A percentile compares a stretch with the other conserved stretches of the same genome.
Conservation (phyloP, 2,797 vertebrate species). For the Staurois parvus region DNA sequence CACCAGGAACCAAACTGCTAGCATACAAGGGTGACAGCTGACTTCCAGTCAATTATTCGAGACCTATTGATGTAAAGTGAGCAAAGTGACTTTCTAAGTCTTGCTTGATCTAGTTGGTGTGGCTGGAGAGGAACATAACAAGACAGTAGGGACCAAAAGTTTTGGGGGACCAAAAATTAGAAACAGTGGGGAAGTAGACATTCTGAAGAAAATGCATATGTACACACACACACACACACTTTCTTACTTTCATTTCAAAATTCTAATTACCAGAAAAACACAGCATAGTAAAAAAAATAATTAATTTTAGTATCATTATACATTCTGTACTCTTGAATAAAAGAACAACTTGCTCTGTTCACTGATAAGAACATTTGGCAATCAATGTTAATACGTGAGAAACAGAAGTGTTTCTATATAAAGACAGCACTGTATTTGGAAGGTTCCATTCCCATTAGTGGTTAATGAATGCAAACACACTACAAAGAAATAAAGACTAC, state of each 20-base stretch:
- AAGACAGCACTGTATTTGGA: constrained; percentile 36
- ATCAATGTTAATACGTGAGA: constrained; percentile 12
- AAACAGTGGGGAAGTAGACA: not conserved
- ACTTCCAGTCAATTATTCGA: no score
- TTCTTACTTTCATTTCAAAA: not conserved
- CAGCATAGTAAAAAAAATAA: not conserved
- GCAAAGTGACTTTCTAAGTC: no score
- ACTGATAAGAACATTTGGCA: constrained; percentile 51
- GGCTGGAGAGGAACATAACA: not conserved
- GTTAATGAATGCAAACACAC: constrained; percentile 8
- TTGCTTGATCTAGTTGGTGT: no score
- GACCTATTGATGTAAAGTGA: no score
- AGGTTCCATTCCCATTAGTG: constrained; percentile 14
- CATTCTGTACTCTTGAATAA: constrained; percentile 31
- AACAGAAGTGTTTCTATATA: constrained; percentile 51
- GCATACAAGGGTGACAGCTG: no score
- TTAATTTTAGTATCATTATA: not conserved
- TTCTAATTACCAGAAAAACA: not conserved
- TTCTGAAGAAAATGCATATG: not conserved
- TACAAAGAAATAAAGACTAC: not conserved
- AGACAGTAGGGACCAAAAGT: not conserved
- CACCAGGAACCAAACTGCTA: no score
- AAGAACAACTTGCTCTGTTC: constrained; percentile 50
- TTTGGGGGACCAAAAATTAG: not conserved
- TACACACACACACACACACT: not conserved